Evolutionary conservation across 1,140 invertebrate genomes (phyloP).

Genomic region (Polyergus mexicanus): DNA sequence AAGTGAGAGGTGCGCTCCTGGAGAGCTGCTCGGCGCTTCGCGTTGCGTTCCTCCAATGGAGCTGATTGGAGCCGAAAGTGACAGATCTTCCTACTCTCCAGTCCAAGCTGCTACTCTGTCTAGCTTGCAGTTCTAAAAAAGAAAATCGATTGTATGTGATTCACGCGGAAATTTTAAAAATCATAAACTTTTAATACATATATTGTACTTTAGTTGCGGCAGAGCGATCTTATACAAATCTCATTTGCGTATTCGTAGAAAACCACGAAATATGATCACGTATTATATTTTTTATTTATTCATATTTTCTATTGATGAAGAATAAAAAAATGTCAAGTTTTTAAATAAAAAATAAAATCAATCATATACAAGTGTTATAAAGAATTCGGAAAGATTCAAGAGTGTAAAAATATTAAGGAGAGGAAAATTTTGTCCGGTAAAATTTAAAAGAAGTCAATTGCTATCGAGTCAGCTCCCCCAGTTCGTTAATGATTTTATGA

Average conservation of each 20-base stretch:
- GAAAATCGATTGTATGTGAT: neutral
- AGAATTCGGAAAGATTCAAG: no score
- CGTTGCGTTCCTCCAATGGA: conserved; percentile 80
- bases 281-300: neutral
- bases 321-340: neutral
- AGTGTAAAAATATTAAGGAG: neutral
- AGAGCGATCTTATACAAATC: neutral
- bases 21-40: conserved; percentile 83
- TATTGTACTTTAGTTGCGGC: neutral
- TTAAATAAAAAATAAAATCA: neutral
- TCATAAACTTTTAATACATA: neutral
- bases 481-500: conserved; percentile 11
- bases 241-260: no score
- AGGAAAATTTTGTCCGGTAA: neutral
- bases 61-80: conserved; percentile 75
- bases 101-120: conserved; percentile 84
- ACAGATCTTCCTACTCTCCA: conserved; percentile 81
- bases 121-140: conserved; percentile 74
- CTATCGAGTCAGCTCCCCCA: neutral
- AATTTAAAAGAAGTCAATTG: neutral
- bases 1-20: conserved; percentile 78
- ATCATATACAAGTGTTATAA: no score
- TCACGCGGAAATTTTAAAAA: no score
- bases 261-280: neutral
- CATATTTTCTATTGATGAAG: neutral